phyloP scores from a whole-genome alignment of 2,113 vertebrate genomes.

The Dromas ardeola region DNA sequence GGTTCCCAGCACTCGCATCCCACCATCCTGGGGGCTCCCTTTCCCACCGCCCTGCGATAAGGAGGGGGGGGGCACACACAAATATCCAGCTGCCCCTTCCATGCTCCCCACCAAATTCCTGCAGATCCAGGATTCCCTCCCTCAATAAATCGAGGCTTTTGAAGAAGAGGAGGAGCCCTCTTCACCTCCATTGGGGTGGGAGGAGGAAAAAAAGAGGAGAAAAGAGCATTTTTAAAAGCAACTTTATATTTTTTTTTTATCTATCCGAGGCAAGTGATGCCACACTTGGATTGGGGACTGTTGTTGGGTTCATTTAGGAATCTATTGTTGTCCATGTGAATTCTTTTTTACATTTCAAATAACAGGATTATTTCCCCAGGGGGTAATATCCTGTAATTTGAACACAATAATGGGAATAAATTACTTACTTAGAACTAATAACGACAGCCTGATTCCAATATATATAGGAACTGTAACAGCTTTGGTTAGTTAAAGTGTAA shows the following conservation, averaged over 20 bases:
- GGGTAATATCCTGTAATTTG: slow-evolving; percentile 73
- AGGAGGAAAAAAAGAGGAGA: background rate
- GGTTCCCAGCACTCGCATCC: background rate
- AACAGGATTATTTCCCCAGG: slow-evolving; percentile 71
- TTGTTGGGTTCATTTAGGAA: slow-evolving; percentile 60
- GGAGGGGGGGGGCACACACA: too few species aligned
- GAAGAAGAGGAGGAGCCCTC: background rate
- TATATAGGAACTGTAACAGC: slow-evolving; percentile 67
- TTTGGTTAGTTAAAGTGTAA: slow-evolving; percentile 70
- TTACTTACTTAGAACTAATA: slow-evolving; percentile 74
- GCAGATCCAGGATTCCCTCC: background rate
- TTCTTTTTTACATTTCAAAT: slow-evolving; percentile 72
- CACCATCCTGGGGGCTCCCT: too few species aligned
- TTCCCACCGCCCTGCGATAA: too few species aligned
- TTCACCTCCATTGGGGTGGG: background rate
- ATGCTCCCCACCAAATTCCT: background rate
- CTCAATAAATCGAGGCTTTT: background rate
- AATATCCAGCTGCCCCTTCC: background rate
- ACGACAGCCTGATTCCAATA: slow-evolving; percentile 65
- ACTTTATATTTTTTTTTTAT: slow-evolving; percentile 24
- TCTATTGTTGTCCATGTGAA: slow-evolving; percentile 63
- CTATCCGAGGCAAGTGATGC: background rate
- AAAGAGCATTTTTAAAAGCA: background rate
- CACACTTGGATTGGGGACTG: background rate
- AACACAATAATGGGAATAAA: slow-evolving; percentile 74